Conservation (phyloP, 2,113 vertebrate species). For the Eleginops maclovinus region DNA sequence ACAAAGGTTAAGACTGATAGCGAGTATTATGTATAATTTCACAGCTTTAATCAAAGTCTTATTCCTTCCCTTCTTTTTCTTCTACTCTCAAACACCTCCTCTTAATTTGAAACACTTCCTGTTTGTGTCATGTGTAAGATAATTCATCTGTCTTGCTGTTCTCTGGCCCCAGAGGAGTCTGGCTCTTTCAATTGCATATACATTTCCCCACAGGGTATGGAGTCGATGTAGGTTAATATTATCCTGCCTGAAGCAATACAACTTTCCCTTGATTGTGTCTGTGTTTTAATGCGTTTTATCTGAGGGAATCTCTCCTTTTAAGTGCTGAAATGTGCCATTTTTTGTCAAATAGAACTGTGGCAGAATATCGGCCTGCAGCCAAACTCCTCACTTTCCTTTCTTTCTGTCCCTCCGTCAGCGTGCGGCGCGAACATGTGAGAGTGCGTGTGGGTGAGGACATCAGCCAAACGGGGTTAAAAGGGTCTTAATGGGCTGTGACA, state of each 20-base stretch:
- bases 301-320: neutral
- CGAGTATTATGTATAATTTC: slow-evolving; percentile 26
- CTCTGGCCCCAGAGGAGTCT: slow-evolving; percentile 30
- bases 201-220: slow-evolving; percentile 28
- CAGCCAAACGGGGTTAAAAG: slow-evolving; percentile 48
- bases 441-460: slow-evolving; percentile 42
- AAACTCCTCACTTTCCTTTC: neutral
- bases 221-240: slow-evolving; percentile 35
- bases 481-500: slow-evolving; percentile 65
- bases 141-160: neutral
- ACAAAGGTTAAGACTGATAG: slow-evolving; percentile 41
- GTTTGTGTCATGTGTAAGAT: neutral
- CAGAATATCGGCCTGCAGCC: slow-evolving; percentile 1
- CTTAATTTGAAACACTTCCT: neutral
- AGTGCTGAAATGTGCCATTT: neutral
- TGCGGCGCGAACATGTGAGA: slow-evolving; percentile 14
- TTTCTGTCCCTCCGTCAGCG: neutral
- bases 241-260: slow-evolving; percentile 19
- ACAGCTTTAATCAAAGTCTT: neutral
- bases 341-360: neutral
- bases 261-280: slow-evolving; percentile 11
- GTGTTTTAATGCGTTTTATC: neutral
- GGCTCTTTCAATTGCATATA: slow-evolving; percentile 5
- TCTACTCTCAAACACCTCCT: neutral
- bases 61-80: neutral